These are phyloP conservation scores for Liposcelis brunnea DNA, from an alignment of 2,888 invertebrate species.

Conservation along the genomic window DNA sequence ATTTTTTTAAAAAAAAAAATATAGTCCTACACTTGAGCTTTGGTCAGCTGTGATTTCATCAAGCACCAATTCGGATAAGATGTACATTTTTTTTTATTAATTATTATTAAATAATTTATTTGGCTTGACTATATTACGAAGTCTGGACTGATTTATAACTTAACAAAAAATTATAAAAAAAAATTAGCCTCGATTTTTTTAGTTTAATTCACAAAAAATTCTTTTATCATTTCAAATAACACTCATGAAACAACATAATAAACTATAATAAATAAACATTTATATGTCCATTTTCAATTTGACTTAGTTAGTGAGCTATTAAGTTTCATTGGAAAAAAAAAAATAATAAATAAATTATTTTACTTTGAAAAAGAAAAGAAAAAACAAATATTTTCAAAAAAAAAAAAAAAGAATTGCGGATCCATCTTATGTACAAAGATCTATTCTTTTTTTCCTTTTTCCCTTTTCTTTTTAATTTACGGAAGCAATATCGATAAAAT, in stretches of 20 bases:
- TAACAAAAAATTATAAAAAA: background rate
- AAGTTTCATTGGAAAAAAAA: background rate
- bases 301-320: constrained; percentile 9
- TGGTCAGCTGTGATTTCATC: background rate
- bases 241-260: too few relatives aligned
- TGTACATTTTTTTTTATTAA: background rate
- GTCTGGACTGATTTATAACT: background rate
- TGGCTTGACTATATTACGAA: background rate
- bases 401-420: too few relatives aligned
- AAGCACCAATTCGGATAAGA: background rate
- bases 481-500: too few relatives aligned
- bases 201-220: background rate
- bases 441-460: too few relatives aligned
- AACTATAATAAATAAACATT: too few relatives aligned
- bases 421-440: too few relatives aligned
- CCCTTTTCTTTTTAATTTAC: too few relatives aligned
- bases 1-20: too few relatives aligned
- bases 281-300: background rate
- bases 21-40: constrained; percentile 1
- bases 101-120: background rate
- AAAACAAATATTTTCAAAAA: too few relatives aligned
- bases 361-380: too few relatives aligned
- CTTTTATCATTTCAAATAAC: too few relatives aligned
- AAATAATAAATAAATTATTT: too few relatives aligned
- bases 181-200: constrained; percentile 1